phyloP scores from a whole-genome alignment of 2,113 vertebrate species.

The Chascanopsetta lugubris region DNA sequence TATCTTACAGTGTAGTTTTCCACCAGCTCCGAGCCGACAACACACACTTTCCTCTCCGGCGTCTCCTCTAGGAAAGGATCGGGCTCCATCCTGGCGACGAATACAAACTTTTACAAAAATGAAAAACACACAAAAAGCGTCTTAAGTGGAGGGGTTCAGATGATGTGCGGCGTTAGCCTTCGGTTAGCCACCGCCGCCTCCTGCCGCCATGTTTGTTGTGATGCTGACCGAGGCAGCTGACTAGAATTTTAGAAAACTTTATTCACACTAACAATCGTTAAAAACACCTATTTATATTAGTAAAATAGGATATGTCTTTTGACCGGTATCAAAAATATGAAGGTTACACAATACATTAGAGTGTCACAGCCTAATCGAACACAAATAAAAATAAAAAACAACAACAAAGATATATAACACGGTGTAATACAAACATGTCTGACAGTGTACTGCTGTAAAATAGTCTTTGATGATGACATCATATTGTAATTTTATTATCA shows the following conservation, averaged over 20 bases:
- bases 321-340: no score
- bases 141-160: background rate
- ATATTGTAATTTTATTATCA: no score
- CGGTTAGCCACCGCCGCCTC: conserved; percentile 27
- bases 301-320: background rate
- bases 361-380: no score
- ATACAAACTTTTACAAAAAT: fast-evolving
- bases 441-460: no score
- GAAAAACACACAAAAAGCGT: background rate
- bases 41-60: conserved; percentile 82
- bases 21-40: conserved; percentile 91
- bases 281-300: fast-evolving
- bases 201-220: conserved; percentile 75
- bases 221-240: conserved; percentile 42
- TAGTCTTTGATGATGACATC: no score
- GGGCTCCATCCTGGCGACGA: conserved; percentile 80
- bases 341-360: no score
- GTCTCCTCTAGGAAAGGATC: conserved; percentile 72
- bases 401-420: no score
- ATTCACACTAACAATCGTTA: conserved; percentile 19
- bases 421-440: no score
- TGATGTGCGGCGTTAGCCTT: background rate
- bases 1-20: conserved; percentile 90
- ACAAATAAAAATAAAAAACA: no score
- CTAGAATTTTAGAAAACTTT: conserved; percentile 49